phyloP scores from a whole-genome alignment of 2,797 vertebrate species.

The Epinephelus awoara region DNA sequence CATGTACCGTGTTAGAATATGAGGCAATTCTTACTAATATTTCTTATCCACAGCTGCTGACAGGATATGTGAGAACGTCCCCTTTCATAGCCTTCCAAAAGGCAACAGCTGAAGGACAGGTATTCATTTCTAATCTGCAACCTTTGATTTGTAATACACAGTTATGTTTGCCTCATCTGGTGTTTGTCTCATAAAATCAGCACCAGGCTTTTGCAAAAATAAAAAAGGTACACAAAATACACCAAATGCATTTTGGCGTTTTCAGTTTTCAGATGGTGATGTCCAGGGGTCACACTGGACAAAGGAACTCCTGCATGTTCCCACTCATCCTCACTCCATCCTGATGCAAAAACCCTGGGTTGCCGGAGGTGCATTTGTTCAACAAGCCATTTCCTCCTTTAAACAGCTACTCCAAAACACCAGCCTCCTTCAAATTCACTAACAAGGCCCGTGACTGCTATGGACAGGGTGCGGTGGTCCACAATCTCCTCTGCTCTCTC shows the following conservation, averaged over 20 bases:
- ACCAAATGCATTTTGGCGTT: not conserved
- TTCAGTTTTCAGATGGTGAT: not conserved
- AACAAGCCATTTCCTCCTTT: not conserved
- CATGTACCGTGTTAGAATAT: not conserved
- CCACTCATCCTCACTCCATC: not conserved
- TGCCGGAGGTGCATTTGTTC: not conserved
- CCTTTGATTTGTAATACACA: constrained; percentile 7
- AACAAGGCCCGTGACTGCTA: not conserved
- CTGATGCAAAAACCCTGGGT: not conserved
- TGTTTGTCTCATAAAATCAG: not conserved
- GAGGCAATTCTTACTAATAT: constrained; percentile 40
- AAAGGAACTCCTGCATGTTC: not conserved
- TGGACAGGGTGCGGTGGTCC: not conserved
- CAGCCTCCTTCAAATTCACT: not conserved
- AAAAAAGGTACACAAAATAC: not conserved
- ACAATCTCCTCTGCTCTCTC: not conserved
- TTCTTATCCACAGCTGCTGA: constrained; percentile 25
- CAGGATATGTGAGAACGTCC: constrained; percentile 12
- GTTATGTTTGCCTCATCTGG: constrained; percentile 14
- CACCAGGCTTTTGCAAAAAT: not conserved
- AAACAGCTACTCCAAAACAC: not conserved
- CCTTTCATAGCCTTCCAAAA: constrained; percentile 14
- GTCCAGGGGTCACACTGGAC: not conserved
- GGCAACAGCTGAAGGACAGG: constrained; percentile 38
- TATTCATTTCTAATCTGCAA: constrained; percentile 26